Evolutionary conservation across 2,888 invertebrate species (phyloP).

Genomic region (Volucella zonaria): DNA sequence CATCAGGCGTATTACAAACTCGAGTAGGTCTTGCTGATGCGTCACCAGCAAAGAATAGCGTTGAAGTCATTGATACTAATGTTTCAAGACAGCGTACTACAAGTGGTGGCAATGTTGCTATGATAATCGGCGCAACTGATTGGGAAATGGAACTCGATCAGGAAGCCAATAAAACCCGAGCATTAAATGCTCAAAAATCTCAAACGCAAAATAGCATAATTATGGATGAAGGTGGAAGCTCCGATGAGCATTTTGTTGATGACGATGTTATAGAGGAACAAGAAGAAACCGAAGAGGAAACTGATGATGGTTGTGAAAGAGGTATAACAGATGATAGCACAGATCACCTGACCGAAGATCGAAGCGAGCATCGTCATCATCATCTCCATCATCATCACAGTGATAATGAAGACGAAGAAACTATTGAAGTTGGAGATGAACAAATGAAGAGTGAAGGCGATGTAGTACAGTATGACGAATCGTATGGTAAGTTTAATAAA

Average conservation of each 20-base stretch:
- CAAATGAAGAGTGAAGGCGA: constrained; percentile 68
- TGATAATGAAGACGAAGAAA: constrained; percentile 68
- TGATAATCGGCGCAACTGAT: constrained; percentile 82
- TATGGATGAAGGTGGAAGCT: constrained; percentile 53
- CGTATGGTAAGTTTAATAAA: constrained; percentile 70
- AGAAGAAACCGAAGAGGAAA: constrained; percentile 69
- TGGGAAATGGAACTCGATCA: constrained; percentile 87
- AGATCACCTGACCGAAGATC: constrained; percentile 11
- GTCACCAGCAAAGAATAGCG: constrained; percentile 47
- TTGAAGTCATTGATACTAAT: constrained; percentile 57
- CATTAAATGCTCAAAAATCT: constrained; percentile 67
- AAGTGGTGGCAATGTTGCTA: constrained; percentile 60
- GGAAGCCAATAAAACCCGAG: constrained; percentile 77
- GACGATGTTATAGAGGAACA: constrained; percentile 74
- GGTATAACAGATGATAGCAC: constrained; percentile 36
- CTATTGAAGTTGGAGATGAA: constrained; percentile 70
- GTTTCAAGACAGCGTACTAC: constrained; percentile 3
- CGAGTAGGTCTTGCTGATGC: constrained; percentile 48
- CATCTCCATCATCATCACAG: constrained; percentile 46
- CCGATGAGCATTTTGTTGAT: constrained; percentile 58
- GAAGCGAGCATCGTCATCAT: constrained; percentile 30
- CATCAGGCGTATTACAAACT: constrained; percentile 71
- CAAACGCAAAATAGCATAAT: constrained; percentile 36
- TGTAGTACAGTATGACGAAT: constrained; percentile 74
- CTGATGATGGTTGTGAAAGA: constrained; percentile 75